phyloP scores from a whole-genome alignment of 2,113 vertebrate genomes.

The Plestiodon gilberti region DNA sequence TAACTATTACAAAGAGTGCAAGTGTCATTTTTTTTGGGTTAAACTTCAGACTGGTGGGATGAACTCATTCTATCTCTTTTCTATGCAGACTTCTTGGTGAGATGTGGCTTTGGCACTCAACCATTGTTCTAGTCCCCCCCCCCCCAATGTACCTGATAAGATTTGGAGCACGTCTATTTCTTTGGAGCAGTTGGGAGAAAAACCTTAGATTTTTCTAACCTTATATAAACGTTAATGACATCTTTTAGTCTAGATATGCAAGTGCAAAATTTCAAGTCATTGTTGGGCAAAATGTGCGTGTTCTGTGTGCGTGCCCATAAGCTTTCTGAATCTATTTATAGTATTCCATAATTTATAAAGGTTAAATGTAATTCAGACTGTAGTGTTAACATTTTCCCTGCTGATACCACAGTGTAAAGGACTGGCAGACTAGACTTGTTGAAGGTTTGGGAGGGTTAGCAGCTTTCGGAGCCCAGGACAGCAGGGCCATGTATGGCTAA shows the following conservation, averaged over 20 bases:
- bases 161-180: neutral
- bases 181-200: neutral
- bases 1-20: conserved; percentile 22
- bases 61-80: neutral
- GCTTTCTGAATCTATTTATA: conserved; percentile 26
- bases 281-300: accelerated
- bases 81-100: neutral
- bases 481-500: conserved; percentile 82
- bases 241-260: neutral
- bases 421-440: conserved; percentile 63
- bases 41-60: neutral
- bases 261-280: neutral
- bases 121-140: neutral
- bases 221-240: neutral
- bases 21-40: conserved; percentile 39
- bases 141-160: no score
- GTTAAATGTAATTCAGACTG: conserved; percentile 57
- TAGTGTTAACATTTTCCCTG: conserved; percentile 68
- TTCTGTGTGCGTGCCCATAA: neutral
- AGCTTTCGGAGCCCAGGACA: conserved; percentile 72
- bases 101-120: no score
- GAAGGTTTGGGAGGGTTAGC: conserved; percentile 62
- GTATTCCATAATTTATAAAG: conserved; percentile 28
- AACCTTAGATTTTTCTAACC: no score
- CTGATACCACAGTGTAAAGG: conserved; percentile 69